These are phyloP conservation scores for Meloidogyne chitwoodi DNA, from an alignment of 1,140 invertebrate genomes.

Conservation along the genomic window DNA sequence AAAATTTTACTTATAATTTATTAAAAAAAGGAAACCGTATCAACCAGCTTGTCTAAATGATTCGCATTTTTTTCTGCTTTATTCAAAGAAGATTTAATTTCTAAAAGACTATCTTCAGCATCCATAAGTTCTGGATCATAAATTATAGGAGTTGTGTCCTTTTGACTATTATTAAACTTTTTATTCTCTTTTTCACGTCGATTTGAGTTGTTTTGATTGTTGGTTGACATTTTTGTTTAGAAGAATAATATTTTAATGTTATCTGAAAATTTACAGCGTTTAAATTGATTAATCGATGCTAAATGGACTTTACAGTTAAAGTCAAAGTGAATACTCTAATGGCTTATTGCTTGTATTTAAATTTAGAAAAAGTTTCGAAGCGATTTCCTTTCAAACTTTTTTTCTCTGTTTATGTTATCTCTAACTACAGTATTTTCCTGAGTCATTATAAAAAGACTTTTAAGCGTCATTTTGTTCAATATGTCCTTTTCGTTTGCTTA, in stretches of 20 bases:
- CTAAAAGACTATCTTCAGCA: constrained; percentile 16
- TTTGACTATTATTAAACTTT: not conserved
- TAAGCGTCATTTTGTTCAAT: not conserved
- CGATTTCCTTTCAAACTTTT: not conserved
- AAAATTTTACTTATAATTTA: not conserved
- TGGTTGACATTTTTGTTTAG: not conserved
- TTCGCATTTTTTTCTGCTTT: constrained; percentile 10
- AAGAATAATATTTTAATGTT: not conserved
- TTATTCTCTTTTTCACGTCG: not conserved
- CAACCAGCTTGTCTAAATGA: constrained; percentile 4
- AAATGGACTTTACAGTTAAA: not conserved
- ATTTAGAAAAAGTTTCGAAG: not conserved
- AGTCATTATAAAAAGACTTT: not conserved
- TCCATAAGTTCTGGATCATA: constrained; percentile 22
- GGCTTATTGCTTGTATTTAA: not conserved
- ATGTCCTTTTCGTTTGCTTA: not conserved
- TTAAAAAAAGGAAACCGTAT: not conserved
- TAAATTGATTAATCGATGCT: not conserved
- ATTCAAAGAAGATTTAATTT: not conserved
- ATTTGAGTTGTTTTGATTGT: not conserved
- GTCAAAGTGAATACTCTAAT: not conserved
- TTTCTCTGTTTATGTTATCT: too few relatives aligned
- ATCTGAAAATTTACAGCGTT: not conserved
- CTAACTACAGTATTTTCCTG: not conserved
- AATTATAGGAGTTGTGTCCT: not conserved